These are phyloP conservation scores for Bellardia pandia DNA, from an alignment of 2,888 invertebrate genomes.

Conservation along the genomic window DNA sequence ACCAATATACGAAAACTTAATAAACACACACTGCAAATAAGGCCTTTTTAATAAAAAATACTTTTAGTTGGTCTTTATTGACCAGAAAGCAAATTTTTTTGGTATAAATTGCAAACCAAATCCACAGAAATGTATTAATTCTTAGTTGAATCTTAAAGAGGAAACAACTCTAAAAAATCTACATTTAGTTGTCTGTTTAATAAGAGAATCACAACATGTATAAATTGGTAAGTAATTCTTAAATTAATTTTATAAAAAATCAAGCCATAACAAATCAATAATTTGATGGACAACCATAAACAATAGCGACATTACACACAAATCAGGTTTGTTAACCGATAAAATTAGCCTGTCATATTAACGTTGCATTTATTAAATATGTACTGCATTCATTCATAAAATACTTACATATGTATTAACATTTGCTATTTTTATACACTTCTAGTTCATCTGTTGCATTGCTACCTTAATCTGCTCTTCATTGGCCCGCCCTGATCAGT, in stretches of 20 bases:
- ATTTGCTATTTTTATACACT: conserved; percentile 18
- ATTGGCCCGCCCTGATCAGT: conserved; percentile 77
- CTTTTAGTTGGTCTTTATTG: conserved; percentile 33
- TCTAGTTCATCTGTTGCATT: conserved; percentile 76
- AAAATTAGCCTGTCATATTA: neutral
- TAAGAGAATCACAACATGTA: conserved; percentile 45
- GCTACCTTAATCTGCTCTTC: conserved; percentile 76
- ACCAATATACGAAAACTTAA: conserved; percentile 22
- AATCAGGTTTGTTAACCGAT: neutral
- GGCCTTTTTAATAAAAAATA: neutral
- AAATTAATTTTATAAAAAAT: neutral
- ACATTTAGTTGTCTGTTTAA: neutral
- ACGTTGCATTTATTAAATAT: neutral
- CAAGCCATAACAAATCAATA: neutral
- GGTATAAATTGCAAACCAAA: conserved; percentile 67
- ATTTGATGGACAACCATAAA: neutral
- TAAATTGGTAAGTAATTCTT: conserved; percentile 65
- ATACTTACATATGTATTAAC: neutral
- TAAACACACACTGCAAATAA: conserved; percentile 18
- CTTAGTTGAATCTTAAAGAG: conserved; percentile 65
- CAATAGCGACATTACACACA: neutral
- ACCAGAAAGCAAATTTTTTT: conserved; percentile 41
- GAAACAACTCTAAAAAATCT: conserved; percentile 54
- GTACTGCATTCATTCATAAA: conserved; percentile 10
- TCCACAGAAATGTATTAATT: conserved; percentile 65